Evolutionary conservation across 1,140 invertebrate genomes (phyloP).

Genomic region (Papilio helenus): DNA sequence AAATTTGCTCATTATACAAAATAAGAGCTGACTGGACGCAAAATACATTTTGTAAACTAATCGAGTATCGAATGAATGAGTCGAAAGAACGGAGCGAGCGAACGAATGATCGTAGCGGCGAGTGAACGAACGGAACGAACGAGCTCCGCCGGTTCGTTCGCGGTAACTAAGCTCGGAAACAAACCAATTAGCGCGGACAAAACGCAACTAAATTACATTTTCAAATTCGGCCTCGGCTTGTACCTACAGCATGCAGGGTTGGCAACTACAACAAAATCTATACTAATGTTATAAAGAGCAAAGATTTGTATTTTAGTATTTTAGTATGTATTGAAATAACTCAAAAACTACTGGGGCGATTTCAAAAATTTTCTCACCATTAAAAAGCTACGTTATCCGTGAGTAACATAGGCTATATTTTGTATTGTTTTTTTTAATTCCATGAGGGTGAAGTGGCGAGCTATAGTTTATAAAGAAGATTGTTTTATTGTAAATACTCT

Average conservation of each 20-base stretch:
- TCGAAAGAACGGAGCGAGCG: neutral
- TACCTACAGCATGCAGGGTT: slow-evolving; percentile 53
- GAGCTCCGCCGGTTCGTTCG: slow-evolving; percentile 36
- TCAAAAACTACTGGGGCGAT: too few species aligned
- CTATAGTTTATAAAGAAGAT: too few species aligned
- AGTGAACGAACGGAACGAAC: slow-evolving; percentile 22
- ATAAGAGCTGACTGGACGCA: slow-evolving; percentile 9
- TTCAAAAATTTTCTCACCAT: too few species aligned
- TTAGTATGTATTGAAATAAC: too few species aligned
- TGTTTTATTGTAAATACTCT: too few species aligned
- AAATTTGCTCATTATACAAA: slow-evolving; percentile 11
- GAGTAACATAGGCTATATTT: too few species aligned
- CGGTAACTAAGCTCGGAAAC: slow-evolving; percentile 70
- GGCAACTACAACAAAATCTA: slow-evolving; percentile 12
- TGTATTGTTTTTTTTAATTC: too few species aligned
- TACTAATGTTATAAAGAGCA: too few species aligned
- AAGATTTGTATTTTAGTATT: too few species aligned
- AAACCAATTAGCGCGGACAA: slow-evolving; percentile 79
- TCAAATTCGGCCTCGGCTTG: slow-evolving; percentile 64
- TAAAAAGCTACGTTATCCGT: too few species aligned
- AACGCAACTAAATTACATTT: slow-evolving; percentile 79
- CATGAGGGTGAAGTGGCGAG: too few species aligned
- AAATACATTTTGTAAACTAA: slow-evolving; percentile 1
- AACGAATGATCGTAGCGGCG: neutral
- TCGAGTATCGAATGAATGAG: neutral